phyloP scores from a whole-genome alignment of 1,140 invertebrate species.

The Solenopsis fugax region DNA sequence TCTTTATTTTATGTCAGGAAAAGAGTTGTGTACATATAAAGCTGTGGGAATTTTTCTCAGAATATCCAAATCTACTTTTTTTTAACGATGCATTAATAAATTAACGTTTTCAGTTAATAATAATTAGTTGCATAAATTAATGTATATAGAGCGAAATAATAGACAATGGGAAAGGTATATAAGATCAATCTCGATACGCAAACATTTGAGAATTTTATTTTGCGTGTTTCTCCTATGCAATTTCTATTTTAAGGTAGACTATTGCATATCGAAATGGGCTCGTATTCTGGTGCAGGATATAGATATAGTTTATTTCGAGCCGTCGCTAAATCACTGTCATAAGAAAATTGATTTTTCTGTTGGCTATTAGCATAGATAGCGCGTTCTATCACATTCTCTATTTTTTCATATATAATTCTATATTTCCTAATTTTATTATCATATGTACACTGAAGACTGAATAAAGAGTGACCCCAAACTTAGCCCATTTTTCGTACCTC shows the following conservation, averaged over 20 bases:
- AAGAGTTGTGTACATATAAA: neutral
- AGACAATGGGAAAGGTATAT: too few species aligned
- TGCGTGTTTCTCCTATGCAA: constrained; percentile 5
- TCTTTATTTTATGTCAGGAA: neutral
- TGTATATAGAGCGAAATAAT: neutral
- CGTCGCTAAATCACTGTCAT: neutral
- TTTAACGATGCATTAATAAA: neutral
- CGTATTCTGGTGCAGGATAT: neutral
- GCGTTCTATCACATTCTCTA: neutral
- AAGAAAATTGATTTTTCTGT: constrained; percentile 4
- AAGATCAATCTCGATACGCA: neutral
- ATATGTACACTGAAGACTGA: neutral
- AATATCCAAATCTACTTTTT: neutral
- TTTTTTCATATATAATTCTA: too few species aligned
- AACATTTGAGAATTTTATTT: constrained; percentile 6
- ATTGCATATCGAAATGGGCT: constrained; percentile 16
- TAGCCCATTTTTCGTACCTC: too few species aligned
- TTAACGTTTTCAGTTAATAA: neutral
- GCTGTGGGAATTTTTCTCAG: neutral
- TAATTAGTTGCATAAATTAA: neutral
- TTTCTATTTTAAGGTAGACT: constrained; percentile 22
- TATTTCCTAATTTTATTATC: constrained; percentile 7
- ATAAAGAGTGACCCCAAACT: too few species aligned
- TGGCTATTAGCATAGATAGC: constrained; percentile 1
- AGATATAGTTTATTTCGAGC: constrained; percentile 6